These are phyloP conservation scores for Syrista parreyssii DNA, from an alignment of 2,888 invertebrate genomes.

Conservation along the genomic window DNA sequence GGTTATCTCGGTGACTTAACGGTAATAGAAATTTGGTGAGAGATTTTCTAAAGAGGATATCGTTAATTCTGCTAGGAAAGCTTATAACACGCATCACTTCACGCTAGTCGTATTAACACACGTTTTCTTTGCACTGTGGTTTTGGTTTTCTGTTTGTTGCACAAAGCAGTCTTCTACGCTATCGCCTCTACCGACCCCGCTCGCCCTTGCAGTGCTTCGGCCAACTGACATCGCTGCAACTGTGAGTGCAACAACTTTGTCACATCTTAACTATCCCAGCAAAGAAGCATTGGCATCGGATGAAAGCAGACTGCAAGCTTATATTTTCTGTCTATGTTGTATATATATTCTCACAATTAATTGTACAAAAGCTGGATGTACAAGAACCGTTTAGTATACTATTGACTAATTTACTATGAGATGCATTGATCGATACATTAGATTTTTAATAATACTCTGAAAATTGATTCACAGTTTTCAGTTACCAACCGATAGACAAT, in stretches of 20 bases:
- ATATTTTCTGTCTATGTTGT: neutral
- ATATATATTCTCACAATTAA: neutral
- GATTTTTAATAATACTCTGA: neutral
- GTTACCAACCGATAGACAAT: neutral
- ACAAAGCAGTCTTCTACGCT: slow-evolving; percentile 57
- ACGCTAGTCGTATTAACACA: slow-evolving; percentile 32
- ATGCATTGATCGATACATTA: neutral
- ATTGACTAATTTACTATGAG: neutral
- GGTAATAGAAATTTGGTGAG: neutral
- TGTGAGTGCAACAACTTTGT: slow-evolving; percentile 56
- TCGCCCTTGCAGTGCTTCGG: slow-evolving; percentile 52
- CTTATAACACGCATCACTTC: slow-evolving; percentile 41
- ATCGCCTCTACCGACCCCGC: slow-evolving; percentile 53
- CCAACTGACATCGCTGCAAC: slow-evolving; percentile 51
- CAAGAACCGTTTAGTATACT: neutral
- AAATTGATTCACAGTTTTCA: neutral
- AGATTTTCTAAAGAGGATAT: neutral
- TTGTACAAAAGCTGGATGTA: neutral
- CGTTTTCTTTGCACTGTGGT: slow-evolving; percentile 60
- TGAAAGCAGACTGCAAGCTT: neutral
- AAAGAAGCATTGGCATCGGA: neutral
- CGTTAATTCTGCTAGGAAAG: slow-evolving; percentile 10
- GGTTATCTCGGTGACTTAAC: neutral
- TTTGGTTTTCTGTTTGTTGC: slow-evolving; percentile 62
- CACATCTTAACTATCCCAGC: slow-evolving; percentile 33